A percentile compares a stretch with the other conserved stretches of the same genome.
Conservation (phyloP, 2,888 invertebrate genomes). For the Acanthosoma haemorrhoidale region DNA sequence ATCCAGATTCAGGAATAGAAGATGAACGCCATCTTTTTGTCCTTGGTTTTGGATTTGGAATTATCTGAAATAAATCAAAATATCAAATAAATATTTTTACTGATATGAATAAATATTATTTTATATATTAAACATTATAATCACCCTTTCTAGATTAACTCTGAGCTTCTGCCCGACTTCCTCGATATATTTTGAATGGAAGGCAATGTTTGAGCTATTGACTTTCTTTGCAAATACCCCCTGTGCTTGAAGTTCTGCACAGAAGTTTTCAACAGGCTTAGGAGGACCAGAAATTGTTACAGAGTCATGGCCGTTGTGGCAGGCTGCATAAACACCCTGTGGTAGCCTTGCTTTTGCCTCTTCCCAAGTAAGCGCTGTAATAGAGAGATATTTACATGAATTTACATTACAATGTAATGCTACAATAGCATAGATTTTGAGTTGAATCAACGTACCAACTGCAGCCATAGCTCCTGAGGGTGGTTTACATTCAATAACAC, state of each 20-base stretch:
- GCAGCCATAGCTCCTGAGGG: constrained; percentile 85
- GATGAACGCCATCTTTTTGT: constrained; percentile 85
- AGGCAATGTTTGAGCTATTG: constrained; percentile 81
- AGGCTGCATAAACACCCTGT: constrained; percentile 79
- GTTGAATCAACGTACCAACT: constrained; percentile 54
- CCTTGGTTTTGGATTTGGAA: constrained; percentile 73
- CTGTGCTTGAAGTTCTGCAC: constrained; percentile 63
- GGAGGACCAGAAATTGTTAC: constrained; percentile 90
- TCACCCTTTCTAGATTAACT: constrained; percentile 61
- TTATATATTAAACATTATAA: background rate
- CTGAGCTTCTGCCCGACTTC: constrained; percentile 77
- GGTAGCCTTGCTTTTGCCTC: constrained; percentile 66
- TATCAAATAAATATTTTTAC: background rate
- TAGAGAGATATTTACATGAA: background rate
- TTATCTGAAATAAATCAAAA: constrained; percentile 56
- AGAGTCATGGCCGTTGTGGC: constrained; percentile 90
- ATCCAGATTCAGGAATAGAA: constrained; percentile 80
- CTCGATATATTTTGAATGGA: constrained; percentile 89
- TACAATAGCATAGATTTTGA: background rate
- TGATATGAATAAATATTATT: background rate
- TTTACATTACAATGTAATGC: background rate
- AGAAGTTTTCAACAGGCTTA: constrained; percentile 61
- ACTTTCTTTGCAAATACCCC: constrained; percentile 80
- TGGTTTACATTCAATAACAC: constrained; percentile 70
- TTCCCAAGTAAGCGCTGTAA: constrained; percentile 60